These are phyloP conservation scores for Drosophila sulfurigaster DNA, from an alignment of 1,140 invertebrate species.

Conservation along the genomic window DNA sequence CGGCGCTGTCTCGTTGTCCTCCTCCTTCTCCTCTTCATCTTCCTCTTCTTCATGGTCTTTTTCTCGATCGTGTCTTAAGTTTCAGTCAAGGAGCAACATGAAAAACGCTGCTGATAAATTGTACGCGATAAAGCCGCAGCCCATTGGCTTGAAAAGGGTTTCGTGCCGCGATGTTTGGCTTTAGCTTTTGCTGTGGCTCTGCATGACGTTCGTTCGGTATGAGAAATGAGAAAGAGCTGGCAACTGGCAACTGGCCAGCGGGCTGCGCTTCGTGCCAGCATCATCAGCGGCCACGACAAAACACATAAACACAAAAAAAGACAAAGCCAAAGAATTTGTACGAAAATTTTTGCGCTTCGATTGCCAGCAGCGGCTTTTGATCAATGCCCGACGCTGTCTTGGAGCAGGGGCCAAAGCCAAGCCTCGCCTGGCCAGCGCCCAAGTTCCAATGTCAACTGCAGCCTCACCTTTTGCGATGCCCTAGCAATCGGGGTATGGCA, in stretches of 20 bases:
- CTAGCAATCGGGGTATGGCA: neutral
- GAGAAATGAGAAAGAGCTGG: constrained; percentile 61
- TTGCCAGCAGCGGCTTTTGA: constrained; percentile 70
- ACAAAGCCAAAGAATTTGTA: constrained; percentile 81
- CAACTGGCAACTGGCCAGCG: constrained; percentile 58
- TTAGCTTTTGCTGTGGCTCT: neutral
- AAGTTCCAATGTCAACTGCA: constrained; percentile 64
- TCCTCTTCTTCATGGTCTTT: neutral
- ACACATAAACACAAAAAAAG: constrained; percentile 3
- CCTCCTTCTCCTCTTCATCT: constrained; percentile 1
- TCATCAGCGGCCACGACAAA: constrained; percentile 42
- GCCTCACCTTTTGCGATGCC: constrained; percentile 64
- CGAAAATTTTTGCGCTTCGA: constrained; percentile 81
- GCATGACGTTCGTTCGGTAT: constrained; percentile 51
- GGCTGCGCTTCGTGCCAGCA: constrained; percentile 55
- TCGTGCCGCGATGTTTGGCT: constrained; percentile 36
- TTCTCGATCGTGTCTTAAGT: constrained; percentile 63
- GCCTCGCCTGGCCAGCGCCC: constrained; percentile 34
- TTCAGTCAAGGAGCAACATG: constrained; percentile 68
- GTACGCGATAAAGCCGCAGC: constrained; percentile 74
- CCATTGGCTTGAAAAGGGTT: constrained; percentile 72
- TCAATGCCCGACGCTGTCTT: constrained; percentile 49
- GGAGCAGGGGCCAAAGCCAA: neutral
- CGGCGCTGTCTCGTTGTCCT: constrained; percentile 9
- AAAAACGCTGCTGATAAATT: constrained; percentile 82